Percentiles rank a stretch among this genome's conserved stretches.
Evolutionary conservation across 2,797 vertebrate species (phyloP).

Genomic region (Onychomys arenicola): DNA sequence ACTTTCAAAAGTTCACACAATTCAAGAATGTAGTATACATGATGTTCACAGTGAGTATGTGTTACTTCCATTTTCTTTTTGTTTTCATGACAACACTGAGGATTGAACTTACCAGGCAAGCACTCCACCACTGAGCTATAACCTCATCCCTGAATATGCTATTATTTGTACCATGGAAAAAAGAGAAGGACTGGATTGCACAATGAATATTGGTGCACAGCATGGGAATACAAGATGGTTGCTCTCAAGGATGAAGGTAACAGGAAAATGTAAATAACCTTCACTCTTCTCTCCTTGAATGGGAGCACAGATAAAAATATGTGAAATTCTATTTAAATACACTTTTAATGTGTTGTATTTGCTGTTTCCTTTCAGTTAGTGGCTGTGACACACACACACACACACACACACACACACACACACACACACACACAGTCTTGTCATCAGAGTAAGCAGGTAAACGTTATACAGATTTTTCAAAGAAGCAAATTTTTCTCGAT

Average conservation of each 20-base stretch:
- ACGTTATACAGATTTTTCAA: not conserved
- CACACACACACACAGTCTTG: not conserved
- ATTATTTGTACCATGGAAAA: not conserved
- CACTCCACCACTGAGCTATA: not conserved
- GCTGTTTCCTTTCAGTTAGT: not conserved
- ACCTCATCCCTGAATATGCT: not conserved
- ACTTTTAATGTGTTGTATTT: not conserved
- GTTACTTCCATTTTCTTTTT: not conserved
- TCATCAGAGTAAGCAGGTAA: not conserved
- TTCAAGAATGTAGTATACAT: not conserved
- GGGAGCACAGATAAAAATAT: not conserved
- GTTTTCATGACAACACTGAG: not conserved
- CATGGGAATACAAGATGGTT: not conserved
- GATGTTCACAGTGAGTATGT: not conserved
- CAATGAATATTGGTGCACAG: not conserved
- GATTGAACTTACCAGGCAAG: not conserved
- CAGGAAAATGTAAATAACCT: not conserved
- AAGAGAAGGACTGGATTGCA: not conserved
- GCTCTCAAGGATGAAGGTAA: slow-evolving; percentile 5
- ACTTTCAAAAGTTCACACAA: not conserved
- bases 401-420: not conserved
- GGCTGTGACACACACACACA: not conserved
- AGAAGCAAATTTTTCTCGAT: not conserved
- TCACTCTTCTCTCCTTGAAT: not conserved
- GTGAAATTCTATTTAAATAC: not conserved